Evolutionary conservation across 2,888 invertebrate species (phyloP), one percentile per base, ranked within the genome.

Genomic region (Cosmia trapezina): DNA sequence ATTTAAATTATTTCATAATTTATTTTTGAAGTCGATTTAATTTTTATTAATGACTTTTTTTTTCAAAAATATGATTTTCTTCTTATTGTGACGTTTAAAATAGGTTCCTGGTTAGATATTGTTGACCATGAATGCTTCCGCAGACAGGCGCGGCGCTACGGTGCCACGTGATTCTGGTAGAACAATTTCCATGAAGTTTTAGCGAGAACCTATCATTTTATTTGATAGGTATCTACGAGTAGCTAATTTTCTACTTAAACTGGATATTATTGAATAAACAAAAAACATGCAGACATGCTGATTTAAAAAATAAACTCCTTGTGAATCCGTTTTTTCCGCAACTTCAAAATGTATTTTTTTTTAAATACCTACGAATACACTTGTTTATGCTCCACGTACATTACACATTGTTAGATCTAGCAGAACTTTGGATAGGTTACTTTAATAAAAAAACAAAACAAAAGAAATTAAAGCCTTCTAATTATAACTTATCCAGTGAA

Each of bases 401-500:
- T 22, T 53, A 22, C 6, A 7, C 14, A 22, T 53, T 22, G 22
- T 53, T 12, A 53, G 53, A 53, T 22, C 6, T 6, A 22, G 22
- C 3, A 14, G 6, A 7, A 53, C 0, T 14, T 6, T 22, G 0
- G 0, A 1, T 14, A 45, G 2, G 12, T 51, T 6, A n/a, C 5
- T 5, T 22, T 0, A 22, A 53, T n/a, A 9, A 9, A 45, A 19
- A 45, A 19, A 12, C 0, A 22, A 28, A 17, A 41, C 41, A 41
- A 5, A 41, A 41, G 4, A 41, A 41, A 8, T 41, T 41, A 8
- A 7, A 41, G 41, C 33, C 2, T 19, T 45, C 45, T 2, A 28
- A 28, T 28, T 28, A 3, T 49, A 37, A 17, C 85, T 7, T 17
- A 69, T 84, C 86, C n/a, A 84, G 84, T 60, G 0, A 4, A 47